These are phyloP conservation scores for Drosophila jambulina DNA, from an alignment of 1,140 invertebrate species.

Conservation along the genomic window DNA sequence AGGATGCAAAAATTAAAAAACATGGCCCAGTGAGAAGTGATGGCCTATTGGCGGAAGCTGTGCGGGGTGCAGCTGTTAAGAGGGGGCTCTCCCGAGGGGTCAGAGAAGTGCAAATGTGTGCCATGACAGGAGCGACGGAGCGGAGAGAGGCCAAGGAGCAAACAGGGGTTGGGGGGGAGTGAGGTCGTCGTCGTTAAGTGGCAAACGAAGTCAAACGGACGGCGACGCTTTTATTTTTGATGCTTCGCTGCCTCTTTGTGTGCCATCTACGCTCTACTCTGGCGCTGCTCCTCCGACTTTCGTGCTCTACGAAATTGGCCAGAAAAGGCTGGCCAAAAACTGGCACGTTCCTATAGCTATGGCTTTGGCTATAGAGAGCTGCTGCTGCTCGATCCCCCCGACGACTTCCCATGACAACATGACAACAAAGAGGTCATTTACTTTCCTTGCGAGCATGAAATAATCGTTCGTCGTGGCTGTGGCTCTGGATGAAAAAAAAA, in stretches of 20 bases:
- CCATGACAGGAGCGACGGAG: slow-evolving; percentile 48
- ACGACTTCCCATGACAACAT: slow-evolving; percentile 55
- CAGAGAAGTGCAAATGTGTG: slow-evolving; percentile 72
- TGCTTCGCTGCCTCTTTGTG: slow-evolving; percentile 66
- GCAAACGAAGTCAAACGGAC: slow-evolving; percentile 73
- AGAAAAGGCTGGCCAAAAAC: slow-evolving; percentile 59
- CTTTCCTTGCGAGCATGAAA: slow-evolving; percentile 81
- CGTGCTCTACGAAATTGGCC: slow-evolving; percentile 53
- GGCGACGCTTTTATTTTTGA: slow-evolving; percentile 68
- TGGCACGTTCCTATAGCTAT: slow-evolving; percentile 54
- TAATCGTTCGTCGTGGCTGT: slow-evolving; percentile 68
- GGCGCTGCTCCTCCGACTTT: not conserved
- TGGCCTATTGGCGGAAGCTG: slow-evolving; percentile 20
- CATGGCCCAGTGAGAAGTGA: slow-evolving; percentile 43
- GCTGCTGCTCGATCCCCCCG: slow-evolving; percentile 19
- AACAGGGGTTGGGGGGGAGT: not conserved
- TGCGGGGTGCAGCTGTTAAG: not conserved
- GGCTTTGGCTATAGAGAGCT: slow-evolving; percentile 18
- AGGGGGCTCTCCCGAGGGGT: not conserved
- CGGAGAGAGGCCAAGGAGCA: slow-evolving; percentile 3
- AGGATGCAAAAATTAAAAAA: slow-evolving; percentile 57
- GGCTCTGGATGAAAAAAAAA: slow-evolving; percentile 35
- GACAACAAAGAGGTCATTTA: slow-evolving; percentile 81
- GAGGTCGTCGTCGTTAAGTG: slow-evolving; percentile 49
- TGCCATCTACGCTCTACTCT: slow-evolving; percentile 23